Conservation (phyloP, 2,113 vertebrate species). For the Rhinolophus ferrumequinum region DNA sequence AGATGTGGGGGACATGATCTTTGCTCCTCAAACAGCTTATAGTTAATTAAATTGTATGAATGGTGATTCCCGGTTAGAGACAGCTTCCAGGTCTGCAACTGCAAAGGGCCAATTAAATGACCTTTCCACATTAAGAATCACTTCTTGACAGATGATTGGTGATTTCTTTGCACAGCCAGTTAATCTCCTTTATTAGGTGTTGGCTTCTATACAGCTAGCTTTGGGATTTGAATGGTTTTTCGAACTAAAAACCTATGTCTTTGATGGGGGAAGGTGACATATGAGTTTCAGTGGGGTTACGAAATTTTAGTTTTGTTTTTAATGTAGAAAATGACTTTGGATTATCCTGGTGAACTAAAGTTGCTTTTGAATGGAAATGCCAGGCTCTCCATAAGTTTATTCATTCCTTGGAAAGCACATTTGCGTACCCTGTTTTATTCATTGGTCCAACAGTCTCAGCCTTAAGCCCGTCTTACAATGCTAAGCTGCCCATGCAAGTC, state of each 20-base stretch:
- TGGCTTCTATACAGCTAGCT: background rate
- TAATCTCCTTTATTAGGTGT: slow-evolving; percentile 24
- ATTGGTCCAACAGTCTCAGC: background rate
- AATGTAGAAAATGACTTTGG: background rate
- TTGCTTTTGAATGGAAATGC: slow-evolving; percentile 40
- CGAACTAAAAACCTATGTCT: background rate
- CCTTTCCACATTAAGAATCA: slow-evolving; percentile 45
- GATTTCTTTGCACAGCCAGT: slow-evolving; percentile 20
- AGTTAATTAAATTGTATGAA: slow-evolving; percentile 40
- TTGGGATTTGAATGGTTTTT: background rate
- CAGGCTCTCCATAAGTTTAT: background rate
- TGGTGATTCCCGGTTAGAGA: slow-evolving; percentile 35
- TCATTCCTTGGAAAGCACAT: slow-evolving; percentile 4
- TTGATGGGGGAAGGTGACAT: background rate
- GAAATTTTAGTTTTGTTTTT: background rate
- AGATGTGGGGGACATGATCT: background rate
- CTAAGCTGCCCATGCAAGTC: background rate
- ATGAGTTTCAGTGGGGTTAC: background rate
- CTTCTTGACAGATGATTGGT: slow-evolving; percentile 40
- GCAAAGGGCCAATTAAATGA: slow-evolving; percentile 8
- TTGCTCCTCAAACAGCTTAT: slow-evolving; percentile 23
- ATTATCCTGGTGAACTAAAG: background rate
- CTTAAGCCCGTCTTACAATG: background rate
- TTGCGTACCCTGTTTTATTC: background rate
- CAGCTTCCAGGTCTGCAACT: background rate